Percentiles rank a stretch among this genome's conserved stretches.
Conservation (phyloP, 2,113 vertebrate species). For the Clupea harengus region DNA sequence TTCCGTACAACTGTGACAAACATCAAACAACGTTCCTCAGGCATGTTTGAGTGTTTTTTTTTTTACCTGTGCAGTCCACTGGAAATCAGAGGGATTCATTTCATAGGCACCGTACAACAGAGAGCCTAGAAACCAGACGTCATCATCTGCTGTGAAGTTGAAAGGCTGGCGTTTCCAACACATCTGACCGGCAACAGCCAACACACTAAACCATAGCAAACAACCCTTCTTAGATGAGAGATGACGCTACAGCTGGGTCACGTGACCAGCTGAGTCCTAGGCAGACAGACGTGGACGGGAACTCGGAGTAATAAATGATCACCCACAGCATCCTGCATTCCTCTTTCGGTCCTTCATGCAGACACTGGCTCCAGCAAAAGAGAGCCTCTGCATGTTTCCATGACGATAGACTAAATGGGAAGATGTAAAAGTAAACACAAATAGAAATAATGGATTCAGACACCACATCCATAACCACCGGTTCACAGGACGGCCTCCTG, state of each 20-base stretch:
- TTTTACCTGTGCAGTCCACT: neutral
- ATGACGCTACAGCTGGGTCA: neutral
- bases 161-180: neutral
- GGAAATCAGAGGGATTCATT: neutral
- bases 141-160: neutral
- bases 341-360: neutral
- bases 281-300: neutral
- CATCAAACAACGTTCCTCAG: too few relatives aligned
- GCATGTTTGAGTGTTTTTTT: too few relatives aligned
- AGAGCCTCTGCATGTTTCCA: neutral
- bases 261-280: neutral
- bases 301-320: neutral
- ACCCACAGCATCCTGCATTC: neutral
- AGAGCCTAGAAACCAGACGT: neutral
- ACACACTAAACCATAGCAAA: neutral
- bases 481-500: neutral
- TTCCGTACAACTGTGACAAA: neutral
- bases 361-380: neutral
- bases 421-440: neutral
- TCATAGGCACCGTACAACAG: neutral
- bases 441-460: constrained; percentile 1
- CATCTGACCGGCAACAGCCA: neutral
- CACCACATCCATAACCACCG: neutral
- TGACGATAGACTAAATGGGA: neutral
- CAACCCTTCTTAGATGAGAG: neutral